Evolutionary conservation across 1,140 invertebrate genomes (phyloP), one percentile per base, ranked within the genome.

Genomic region (Lepidurus couesii): DNA sequence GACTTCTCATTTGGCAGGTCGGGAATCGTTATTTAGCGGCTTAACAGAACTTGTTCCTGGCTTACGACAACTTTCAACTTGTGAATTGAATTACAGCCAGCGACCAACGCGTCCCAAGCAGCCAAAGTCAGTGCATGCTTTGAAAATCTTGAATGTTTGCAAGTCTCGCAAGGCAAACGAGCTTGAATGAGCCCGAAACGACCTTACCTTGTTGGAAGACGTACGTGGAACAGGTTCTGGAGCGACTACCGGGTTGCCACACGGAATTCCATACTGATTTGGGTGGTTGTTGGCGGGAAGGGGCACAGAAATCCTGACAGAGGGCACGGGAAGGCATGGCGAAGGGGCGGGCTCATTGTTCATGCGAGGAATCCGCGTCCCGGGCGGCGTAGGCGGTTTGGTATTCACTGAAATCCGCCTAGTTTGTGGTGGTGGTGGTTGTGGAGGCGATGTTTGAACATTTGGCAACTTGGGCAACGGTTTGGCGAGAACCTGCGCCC

Each of bases 101-200:
- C 42, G 77, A 6, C 26, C 44, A n/a, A 73, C 42, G 43, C 34
- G 34, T 34, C 34, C 21, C 73, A 44, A 42, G 75, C 42, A 44
- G 21, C 75, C 2, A 43, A 44, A 43, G 75, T n/a, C 43, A 44
- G 47, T 11, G 53, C 4, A 73, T 78, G 9, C 47, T 42, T 13
- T 16, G 44, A 9, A 9, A 21, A 65, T 34, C 44, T 77, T 75
- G 44, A 16, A 47, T 74, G 42, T 74, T 44, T 53, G 77, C 21
- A 34, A 34, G 34, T 34, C 34, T 34, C 34, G 34, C 34, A 34
- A 34, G 34, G 44, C 42, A 45, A 65, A 53, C 47, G 44, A 24
- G 9, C 43, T 21, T 2, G 65, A n/a, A 11, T 44, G 77, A 6
- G 77, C 53, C 53, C 77, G 77, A 42, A 78, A 78, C 16, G 6